Percentiles rank a stretch among this genome's conserved stretches.
These are phyloP conservation scores for Phainopepla nitens DNA, from an alignment of 2,113 vertebrate genomes.

Conservation along the genomic window DNA sequence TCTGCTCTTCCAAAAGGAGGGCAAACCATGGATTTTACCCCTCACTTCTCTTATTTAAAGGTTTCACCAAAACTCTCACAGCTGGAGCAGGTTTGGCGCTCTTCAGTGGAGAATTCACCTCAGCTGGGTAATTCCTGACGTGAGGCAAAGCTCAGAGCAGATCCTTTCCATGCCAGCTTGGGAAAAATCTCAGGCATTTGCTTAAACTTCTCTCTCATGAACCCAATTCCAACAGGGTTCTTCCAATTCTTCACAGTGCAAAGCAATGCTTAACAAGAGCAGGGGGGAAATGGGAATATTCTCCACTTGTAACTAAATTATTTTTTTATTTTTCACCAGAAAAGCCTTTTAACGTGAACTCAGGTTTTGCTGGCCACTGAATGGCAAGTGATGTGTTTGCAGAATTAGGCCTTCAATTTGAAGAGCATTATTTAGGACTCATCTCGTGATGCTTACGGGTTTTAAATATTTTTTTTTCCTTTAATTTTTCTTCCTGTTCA, in stretches of 20 bases:
- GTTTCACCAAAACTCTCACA: neutral
- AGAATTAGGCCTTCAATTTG: neutral
- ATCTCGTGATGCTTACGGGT: neutral
- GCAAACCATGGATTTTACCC: fast-evolving
- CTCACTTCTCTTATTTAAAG: neutral
- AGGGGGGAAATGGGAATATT: neutral
- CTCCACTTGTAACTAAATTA: neutral
- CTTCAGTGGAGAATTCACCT: neutral
- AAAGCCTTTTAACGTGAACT: neutral
- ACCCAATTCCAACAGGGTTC: neutral
- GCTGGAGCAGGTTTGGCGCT: neutral
- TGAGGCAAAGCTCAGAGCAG: neutral
- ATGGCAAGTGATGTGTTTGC: neutral
- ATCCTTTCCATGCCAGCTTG: neutral
- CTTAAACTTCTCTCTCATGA: neutral
- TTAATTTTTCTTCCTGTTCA: neutral
- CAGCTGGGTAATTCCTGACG: neutral
- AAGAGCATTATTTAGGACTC: neutral
- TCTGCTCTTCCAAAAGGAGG: neutral
- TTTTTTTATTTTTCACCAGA: neutral
- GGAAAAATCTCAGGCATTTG: neutral
- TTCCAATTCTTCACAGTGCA: neutral
- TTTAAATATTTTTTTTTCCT: neutral
- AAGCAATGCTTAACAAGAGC: neutral
- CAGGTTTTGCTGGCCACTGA: neutral